A percentile compares a stretch with the other conserved stretches of the same genome.
Evolutionary conservation across 1,140 invertebrate species (phyloP).

Genomic region (Sycophaga agraensis): DNA sequence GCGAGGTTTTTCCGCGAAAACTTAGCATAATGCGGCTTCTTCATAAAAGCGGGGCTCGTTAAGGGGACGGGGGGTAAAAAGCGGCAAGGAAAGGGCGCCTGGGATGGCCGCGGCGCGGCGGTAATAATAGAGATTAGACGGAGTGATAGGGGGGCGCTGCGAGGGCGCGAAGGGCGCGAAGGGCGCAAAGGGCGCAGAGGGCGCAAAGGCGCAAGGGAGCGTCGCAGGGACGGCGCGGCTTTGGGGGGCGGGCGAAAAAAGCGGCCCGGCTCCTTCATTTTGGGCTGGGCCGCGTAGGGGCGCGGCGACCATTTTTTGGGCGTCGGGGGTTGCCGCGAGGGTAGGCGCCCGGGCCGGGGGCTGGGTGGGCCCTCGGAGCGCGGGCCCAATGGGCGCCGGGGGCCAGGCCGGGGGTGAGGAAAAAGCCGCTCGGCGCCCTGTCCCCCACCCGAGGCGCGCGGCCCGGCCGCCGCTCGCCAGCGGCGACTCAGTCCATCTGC

Average conservation of each 20-base stretch:
- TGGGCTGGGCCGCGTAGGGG: neutral
- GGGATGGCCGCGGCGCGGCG: constrained; percentile 1
- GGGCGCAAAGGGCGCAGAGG: constrained; percentile 20
- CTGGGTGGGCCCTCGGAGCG: neutral
- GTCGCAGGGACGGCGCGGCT: too few relatives aligned
- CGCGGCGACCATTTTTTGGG: constrained; percentile 23
- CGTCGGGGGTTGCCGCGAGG: neutral
- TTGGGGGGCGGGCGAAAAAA: too few relatives aligned
- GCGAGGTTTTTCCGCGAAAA: too few relatives aligned
- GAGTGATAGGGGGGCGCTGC: constrained; percentile 16
- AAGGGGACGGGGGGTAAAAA: constrained; percentile 1
- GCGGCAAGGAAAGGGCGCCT: constrained; percentile 15
- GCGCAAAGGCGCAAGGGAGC: too few relatives aligned
- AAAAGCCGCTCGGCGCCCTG: constrained; percentile 7
- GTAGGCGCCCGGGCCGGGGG: neutral
- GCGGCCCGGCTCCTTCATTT: too few relatives aligned
- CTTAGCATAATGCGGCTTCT: too few relatives aligned
- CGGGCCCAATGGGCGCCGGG: constrained; percentile 1
- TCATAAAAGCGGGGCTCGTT: too few relatives aligned
- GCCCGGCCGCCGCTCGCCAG: constrained; percentile 33
- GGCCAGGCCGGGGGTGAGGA: neutral
- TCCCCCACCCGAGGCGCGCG: too few relatives aligned
- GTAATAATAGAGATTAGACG: too few relatives aligned
- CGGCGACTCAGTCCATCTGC: constrained; percentile 58
- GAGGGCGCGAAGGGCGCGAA: neutral